These are phyloP conservation scores for Hirundichthys speculiger DNA, from an alignment of 2,113 vertebrate species.

Conservation along the genomic window DNA sequence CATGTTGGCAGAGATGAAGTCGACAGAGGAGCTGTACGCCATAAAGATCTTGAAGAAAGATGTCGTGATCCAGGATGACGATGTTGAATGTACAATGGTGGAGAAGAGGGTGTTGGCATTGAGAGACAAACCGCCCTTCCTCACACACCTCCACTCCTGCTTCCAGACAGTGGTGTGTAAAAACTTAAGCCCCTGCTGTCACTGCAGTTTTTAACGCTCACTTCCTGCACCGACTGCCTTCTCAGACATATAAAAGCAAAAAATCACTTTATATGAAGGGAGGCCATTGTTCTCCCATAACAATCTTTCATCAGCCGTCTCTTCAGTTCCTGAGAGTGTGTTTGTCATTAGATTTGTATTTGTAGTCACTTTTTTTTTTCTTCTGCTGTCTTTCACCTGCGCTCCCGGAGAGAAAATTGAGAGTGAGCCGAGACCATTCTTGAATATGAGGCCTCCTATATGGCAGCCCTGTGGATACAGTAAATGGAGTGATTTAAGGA, in stretches of 20 bases:
- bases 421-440: slow-evolving; percentile 21
- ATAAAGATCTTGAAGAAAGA: slow-evolving; percentile 99
- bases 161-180: slow-evolving; percentile 94
- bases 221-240: background rate
- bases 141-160: slow-evolving; percentile 96
- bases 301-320: background rate
- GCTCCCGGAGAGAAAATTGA: slow-evolving; percentile 42
- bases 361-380: background rate
- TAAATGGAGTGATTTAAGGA: slow-evolving; percentile 33
- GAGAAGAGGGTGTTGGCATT: slow-evolving; percentile 96
- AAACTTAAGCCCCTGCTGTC: background rate
- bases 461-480: slow-evolving; percentile 33
- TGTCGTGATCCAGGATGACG: slow-evolving; percentile 98
- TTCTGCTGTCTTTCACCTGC: slow-evolving; percentile 6
- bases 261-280: background rate
- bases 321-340: background rate
- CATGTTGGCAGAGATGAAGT: slow-evolving; percentile 96
- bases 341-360: slow-evolving; percentile 19
- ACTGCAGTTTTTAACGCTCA: background rate
- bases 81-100: slow-evolving; percentile 98
- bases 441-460: slow-evolving; percentile 39
- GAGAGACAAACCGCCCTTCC: slow-evolving; percentile 92
- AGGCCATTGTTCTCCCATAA: slow-evolving; percentile 14
- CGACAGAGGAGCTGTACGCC: slow-evolving; percentile 92
- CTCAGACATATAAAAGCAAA: background rate